phyloP scores from a whole-genome alignment of 2,888 invertebrate species.

The Drosophila conformis region DNA sequence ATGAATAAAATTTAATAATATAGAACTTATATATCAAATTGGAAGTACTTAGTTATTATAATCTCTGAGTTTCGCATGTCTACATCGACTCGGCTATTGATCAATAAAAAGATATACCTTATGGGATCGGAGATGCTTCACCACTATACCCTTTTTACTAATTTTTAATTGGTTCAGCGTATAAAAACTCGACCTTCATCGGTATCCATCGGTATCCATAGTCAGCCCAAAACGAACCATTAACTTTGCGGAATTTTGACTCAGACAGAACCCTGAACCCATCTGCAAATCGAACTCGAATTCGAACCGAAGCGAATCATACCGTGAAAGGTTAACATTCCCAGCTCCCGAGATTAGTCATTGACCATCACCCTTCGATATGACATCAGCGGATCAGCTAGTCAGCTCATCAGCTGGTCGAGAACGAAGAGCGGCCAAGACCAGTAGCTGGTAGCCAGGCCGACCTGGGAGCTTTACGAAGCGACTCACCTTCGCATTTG shows the following conservation, averaged over 20 bases:
- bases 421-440: conserved; percentile 44
- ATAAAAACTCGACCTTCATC: neutral
- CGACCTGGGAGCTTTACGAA: conserved; percentile 14
- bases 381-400: conserved; percentile 64
- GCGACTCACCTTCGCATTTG: conserved; percentile 58
- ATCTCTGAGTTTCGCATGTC: neutral
- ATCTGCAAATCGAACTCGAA: neutral
- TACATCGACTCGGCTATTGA: neutral
- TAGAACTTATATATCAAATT: neutral
- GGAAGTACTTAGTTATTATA: neutral
- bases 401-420: conserved; percentile 9
- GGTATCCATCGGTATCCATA: neutral
- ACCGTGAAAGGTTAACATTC: conserved; percentile 14
- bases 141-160: neutral
- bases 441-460: conserved; percentile 62
- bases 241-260: neutral
- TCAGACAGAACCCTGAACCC: neutral
- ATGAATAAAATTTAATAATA: neutral
- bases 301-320: neutral
- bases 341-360: conserved; percentile 18
- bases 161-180: neutral
- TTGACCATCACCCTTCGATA: conserved; percentile 30
- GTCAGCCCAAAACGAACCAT: neutral
- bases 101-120: neutral
- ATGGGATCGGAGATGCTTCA: neutral